These are phyloP conservation scores for Vanessa cardui DNA, from an alignment of 2,888 invertebrate genomes.

Conservation along the genomic window DNA sequence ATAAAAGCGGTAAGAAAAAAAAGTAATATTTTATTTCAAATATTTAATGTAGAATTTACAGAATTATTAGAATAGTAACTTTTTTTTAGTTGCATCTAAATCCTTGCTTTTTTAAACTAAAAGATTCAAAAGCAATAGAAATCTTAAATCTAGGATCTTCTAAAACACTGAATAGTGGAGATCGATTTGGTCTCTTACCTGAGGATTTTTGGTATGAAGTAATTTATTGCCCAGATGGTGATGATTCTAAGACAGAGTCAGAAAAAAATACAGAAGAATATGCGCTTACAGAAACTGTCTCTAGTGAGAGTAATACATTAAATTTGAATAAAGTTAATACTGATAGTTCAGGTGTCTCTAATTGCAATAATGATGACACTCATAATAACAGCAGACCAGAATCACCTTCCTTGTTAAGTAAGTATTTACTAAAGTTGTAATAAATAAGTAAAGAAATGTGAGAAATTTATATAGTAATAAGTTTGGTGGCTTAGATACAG, in stretches of 20 bases:
- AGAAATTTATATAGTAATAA: no score
- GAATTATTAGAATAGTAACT: neutral
- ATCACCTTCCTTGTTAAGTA: conserved; percentile 56
- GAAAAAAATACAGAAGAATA: conserved; percentile 35
- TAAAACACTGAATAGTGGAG: conserved; percentile 66
- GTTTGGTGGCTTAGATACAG: no score
- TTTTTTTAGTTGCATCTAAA: conserved; percentile 77
- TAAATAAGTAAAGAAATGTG: neutral
- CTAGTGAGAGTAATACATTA: conserved; percentile 10
- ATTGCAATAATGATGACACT: conserved; percentile 11
- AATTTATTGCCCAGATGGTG: conserved; percentile 30
- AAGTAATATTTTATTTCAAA: neutral
- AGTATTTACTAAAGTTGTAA: conserved; percentile 34
- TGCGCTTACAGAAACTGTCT: conserved; percentile 8
- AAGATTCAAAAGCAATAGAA: conserved; percentile 51
- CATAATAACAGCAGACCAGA: conserved; percentile 31
- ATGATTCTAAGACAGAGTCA: conserved; percentile 23
- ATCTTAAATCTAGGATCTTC: conserved; percentile 61
- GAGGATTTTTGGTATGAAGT: conserved; percentile 77
- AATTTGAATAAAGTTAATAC: conserved; percentile 7
- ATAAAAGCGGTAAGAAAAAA: conserved; percentile 69
- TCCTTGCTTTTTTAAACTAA: conserved; percentile 76
- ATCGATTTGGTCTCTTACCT: conserved; percentile 79
- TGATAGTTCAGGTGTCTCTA: neutral
- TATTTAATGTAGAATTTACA: neutral